phyloP scores from a whole-genome alignment of 1,140 invertebrate genomes.

The Papilio aristodemus region DNA sequence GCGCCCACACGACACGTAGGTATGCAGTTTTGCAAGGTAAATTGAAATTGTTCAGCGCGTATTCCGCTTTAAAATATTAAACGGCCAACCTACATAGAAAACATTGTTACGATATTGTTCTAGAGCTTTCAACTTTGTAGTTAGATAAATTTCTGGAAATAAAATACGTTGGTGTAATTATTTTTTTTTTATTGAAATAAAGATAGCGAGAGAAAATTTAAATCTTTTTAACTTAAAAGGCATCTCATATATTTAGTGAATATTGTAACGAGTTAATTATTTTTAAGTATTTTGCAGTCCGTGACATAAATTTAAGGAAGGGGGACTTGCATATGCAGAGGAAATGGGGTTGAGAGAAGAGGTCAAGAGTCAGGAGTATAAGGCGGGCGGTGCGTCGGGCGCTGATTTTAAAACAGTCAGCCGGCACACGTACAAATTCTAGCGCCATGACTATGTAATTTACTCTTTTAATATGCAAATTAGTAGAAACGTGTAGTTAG shows the following conservation, averaged over 20 bases:
- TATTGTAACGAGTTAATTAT: background rate
- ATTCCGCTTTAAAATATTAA: conserved; percentile 43
- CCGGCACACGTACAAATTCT: conserved; percentile 26
- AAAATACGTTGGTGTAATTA: too few relatives aligned
- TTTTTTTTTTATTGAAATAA: too few relatives aligned
- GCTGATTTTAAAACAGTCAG: conserved; percentile 31
- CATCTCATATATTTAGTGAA: background rate
- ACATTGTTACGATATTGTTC: conserved; percentile 19
- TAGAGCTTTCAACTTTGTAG: background rate
- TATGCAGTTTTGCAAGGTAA: conserved; percentile 41
- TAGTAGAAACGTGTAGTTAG: conserved; percentile 1
- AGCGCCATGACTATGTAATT: conserved; percentile 27
- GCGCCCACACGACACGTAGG: conserved; percentile 34
- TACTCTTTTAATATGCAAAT: conserved; percentile 31
- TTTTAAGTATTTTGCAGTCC: conserved; percentile 5
- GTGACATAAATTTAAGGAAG: conserved; percentile 17
- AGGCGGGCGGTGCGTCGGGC: background rate
- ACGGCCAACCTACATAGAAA: conserved; percentile 24
- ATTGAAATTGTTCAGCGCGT: conserved; percentile 51
- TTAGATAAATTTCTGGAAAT: too few relatives aligned
- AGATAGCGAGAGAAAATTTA: too few relatives aligned
- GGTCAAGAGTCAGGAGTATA: conserved; percentile 33
- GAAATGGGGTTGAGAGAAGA: conserved; percentile 22
- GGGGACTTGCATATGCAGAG: conserved; percentile 26
- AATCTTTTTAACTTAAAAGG: background rate